Conservation (phyloP, 2,113 vertebrate species). For the Spizaetus ornatus region DNA sequence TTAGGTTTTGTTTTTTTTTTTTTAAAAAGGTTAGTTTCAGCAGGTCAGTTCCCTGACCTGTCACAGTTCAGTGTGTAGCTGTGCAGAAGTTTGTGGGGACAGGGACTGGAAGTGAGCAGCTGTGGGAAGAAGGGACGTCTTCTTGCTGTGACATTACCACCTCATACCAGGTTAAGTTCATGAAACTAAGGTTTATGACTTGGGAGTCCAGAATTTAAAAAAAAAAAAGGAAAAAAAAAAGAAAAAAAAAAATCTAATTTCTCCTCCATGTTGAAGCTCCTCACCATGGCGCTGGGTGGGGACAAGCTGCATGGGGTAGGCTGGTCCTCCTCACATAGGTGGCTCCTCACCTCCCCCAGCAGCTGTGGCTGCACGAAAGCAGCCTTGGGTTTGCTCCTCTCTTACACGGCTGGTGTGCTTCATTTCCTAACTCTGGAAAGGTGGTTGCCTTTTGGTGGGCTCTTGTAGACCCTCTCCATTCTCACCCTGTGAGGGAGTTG, state of each 20-base stretch:
- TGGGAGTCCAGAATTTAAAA: not conserved
- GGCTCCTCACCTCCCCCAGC: not conserved
- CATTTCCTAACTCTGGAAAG: not conserved
- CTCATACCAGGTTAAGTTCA: not conserved
- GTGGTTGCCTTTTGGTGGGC: not conserved
- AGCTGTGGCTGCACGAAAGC: not conserved
- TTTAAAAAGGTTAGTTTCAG: not conserved
- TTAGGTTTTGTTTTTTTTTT: not conserved
- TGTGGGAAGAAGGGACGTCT: not conserved
- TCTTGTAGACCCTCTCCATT: not conserved
- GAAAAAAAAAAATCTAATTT: not conserved
- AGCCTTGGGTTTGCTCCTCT: not conserved
- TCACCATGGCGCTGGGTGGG: fast-evolving
- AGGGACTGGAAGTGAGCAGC: not conserved
- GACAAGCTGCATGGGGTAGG: not conserved
- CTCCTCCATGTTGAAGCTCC: not conserved
- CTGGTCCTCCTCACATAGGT: not conserved
- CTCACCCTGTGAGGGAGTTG: not conserved
- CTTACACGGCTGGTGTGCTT: not conserved
- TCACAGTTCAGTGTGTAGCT: not conserved
- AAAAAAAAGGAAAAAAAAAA: no score
- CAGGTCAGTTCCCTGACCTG: not conserved
- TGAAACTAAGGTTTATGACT: not conserved
- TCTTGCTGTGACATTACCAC: not conserved
- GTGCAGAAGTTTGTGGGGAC: not conserved